phyloP scores from a whole-genome alignment of 2,797 vertebrate genomes.

The Phoeniculus purpureus region DNA sequence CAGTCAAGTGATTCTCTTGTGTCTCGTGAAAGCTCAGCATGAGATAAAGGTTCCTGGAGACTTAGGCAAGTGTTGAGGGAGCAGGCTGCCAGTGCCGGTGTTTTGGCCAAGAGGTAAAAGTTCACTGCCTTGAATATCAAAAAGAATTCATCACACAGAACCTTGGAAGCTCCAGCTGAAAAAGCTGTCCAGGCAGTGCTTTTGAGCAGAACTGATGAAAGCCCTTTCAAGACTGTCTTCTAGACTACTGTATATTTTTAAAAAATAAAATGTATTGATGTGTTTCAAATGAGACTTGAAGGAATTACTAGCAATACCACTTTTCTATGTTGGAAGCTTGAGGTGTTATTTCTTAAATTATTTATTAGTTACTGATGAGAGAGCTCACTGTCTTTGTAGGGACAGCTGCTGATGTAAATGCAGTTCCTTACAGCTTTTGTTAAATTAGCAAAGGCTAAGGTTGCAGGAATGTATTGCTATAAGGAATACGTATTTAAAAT shows the following conservation, averaged over 20 bases:
- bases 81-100: background rate
- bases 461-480: background rate
- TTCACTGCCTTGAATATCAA: conserved; percentile 32
- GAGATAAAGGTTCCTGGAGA: conserved; percentile 46
- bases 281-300: background rate
- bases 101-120: conserved; percentile 31
- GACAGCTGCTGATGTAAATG: background rate
- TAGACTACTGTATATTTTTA: background rate
- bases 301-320: background rate
- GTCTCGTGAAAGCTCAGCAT: conserved; percentile 51
- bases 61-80: conserved; percentile 26
- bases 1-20: background rate
- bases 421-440: background rate
- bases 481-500: background rate
- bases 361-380: background rate
- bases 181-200: background rate
- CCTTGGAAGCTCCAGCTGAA: background rate
- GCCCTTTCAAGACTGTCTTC: background rate
- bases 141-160: conserved; percentile 18
- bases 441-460: background rate
- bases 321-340: background rate
- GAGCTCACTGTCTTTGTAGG: background rate
- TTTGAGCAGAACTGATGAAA: background rate
- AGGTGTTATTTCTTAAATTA: background rate
- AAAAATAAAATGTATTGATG: background rate